These are phyloP conservation scores for Caenorhabditis afra DNA, from an alignment of 2,888 invertebrate species.

Conservation along the genomic window DNA sequence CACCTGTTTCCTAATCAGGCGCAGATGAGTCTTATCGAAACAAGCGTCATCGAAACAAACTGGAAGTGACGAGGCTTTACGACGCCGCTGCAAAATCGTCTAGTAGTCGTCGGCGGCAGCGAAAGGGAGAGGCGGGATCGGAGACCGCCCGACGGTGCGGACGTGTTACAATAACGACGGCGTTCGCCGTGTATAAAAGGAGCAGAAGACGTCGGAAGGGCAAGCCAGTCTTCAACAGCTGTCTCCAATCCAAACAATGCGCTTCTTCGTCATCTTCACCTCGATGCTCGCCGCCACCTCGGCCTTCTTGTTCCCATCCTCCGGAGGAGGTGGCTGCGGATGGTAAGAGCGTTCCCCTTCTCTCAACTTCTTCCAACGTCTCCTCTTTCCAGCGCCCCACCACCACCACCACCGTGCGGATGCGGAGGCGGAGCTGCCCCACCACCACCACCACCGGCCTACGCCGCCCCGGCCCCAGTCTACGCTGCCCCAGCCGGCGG, in stretches of 20 bases:
- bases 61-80: constrained; percentile 38
- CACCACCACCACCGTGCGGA: constrained; percentile 65
- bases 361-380: not conserved
- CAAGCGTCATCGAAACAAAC: constrained; percentile 52
- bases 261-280: constrained; percentile 54
- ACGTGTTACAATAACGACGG: constrained; percentile 33
- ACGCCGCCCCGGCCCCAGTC: constrained; percentile 43
- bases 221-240: constrained; percentile 43
- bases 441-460: constrained; percentile 49
- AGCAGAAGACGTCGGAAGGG: constrained; percentile 12
- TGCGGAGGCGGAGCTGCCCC: constrained; percentile 59
- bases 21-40: constrained; percentile 21
- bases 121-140: constrained; percentile 20
- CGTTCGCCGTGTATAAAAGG: constrained; percentile 27
- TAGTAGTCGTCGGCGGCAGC: constrained; percentile 24
- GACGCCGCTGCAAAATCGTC: constrained; percentile 34
- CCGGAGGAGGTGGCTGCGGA: constrained; percentile 63
- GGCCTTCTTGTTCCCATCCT: constrained; percentile 60
- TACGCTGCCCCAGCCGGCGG: constrained; percentile 53
- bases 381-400: constrained; percentile 54
- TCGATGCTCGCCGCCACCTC: constrained; percentile 55
- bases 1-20: constrained; percentile 41
- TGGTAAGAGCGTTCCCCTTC: constrained; percentile 18
- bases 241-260: constrained; percentile 38
- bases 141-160: constrained; percentile 10